Percentiles rank a stretch among this genome's conserved stretches.
Evolutionary conservation across 2,113 vertebrate species (phyloP).

Genomic region (Tylochromis polylepis): DNA sequence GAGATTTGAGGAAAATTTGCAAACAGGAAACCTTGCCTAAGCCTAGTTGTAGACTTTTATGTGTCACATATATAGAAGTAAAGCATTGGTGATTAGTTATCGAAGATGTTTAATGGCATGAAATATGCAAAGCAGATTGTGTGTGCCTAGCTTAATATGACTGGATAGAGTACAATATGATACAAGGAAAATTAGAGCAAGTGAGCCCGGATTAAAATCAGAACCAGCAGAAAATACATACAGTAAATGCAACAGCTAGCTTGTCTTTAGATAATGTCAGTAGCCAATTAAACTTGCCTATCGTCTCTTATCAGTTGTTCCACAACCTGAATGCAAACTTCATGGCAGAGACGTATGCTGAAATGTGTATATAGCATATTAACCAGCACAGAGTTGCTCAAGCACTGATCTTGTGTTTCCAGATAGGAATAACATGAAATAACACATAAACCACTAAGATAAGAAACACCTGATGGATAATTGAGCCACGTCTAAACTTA

Average conservation of each 20-base stretch:
- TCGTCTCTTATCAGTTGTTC: not conserved
- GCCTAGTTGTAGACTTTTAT: conserved; percentile 7
- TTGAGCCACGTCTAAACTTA: conserved; percentile 24
- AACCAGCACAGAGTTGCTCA: not conserved
- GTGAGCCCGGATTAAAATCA: not conserved
- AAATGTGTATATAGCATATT: not conserved
- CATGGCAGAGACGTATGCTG: not conserved
- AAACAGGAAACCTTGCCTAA: conserved; percentile 12
- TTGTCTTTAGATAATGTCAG: not conserved
- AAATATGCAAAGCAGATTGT: not conserved
- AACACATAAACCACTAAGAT: conserved; percentile 1
- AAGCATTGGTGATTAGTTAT: conserved; percentile 19
- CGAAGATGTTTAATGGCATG: not conserved
- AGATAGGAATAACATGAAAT: not conserved
- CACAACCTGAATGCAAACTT: not conserved
- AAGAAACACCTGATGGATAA: conserved; percentile 36
- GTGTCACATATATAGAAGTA: not conserved
- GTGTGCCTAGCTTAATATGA: not conserved
- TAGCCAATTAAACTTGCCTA: conserved; percentile 9
- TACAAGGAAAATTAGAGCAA: not conserved
- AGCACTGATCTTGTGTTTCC: not conserved
- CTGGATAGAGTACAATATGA: not conserved
- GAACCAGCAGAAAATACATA: not conserved
- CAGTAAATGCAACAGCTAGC: not conserved
- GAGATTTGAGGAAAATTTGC: conserved; percentile 34